phyloP scores from a whole-genome alignment of 2,888 invertebrate genomes.

The Meandrusa payeni region DNA sequence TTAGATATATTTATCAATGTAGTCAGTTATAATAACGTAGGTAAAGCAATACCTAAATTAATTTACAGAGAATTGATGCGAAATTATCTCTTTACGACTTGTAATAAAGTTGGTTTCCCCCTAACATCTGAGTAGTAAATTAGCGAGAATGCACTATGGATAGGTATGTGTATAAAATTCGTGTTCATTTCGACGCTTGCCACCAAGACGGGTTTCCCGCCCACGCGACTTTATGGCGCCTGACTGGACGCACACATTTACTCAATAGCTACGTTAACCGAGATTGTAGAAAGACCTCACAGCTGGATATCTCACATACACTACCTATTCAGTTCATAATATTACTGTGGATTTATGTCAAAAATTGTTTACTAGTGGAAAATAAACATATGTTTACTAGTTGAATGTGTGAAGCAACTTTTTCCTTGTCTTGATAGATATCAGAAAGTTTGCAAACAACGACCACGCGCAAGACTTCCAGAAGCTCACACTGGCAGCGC shows the following conservation, averaged over 20 bases:
- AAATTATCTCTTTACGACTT: neutral
- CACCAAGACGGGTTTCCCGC: slow-evolving; percentile 75
- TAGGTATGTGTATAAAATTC: slow-evolving; percentile 31
- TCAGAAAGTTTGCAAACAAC: neutral
- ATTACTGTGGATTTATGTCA: no score
- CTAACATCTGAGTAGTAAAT: slow-evolving; percentile 14
- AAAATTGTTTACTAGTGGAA: no score
- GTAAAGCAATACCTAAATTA: slow-evolving; percentile 6
- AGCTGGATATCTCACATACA: no score
- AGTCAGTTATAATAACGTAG: neutral
- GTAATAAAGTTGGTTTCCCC: slow-evolving; percentile 8
- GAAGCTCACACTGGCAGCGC: slow-evolving; percentile 31
- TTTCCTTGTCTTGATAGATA: neutral
- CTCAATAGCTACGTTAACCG: slow-evolving; percentile 51
- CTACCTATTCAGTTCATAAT: no score
- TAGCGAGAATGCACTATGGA: slow-evolving; percentile 24
- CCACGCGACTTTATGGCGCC: slow-evolving; percentile 77
- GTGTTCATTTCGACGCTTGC: slow-evolving; percentile 49
- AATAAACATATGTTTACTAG: no score
- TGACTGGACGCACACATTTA: slow-evolving; percentile 55
- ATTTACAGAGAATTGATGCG: neutral
- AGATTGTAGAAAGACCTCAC: slow-evolving; percentile 29
- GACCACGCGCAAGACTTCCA: neutral
- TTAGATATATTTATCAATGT: neutral
- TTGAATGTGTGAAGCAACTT: neutral